A percentile compares a stretch with the other conserved stretches of the same genome.
Conservation (phyloP, 1,140 invertebrate genomes). For the Tetramorium simillimum region DNA sequence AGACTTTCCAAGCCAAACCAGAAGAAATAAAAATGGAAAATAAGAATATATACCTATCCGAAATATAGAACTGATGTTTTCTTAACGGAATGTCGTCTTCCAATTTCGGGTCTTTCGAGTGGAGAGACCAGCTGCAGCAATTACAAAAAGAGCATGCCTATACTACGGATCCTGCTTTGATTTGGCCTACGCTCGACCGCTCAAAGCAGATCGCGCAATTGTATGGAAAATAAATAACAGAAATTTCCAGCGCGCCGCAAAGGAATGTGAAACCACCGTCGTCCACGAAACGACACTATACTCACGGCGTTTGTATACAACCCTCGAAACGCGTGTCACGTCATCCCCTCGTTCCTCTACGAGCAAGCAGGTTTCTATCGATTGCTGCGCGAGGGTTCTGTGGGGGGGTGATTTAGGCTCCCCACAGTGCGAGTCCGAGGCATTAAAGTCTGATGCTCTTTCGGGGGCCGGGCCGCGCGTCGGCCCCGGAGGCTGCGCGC, state of each 20-base stretch:
- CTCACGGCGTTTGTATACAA: slow-evolving; percentile 7
- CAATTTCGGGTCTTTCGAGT: neutral
- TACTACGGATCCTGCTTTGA: neutral
- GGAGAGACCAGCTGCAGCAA: neutral
- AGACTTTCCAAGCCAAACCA: neutral
- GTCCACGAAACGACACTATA: slow-evolving; percentile 11
- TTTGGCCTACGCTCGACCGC: neutral
- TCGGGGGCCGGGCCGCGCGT: neutral
- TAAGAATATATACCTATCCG: neutral
- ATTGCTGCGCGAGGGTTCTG: slow-evolving; percentile 42
- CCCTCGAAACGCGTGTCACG: slow-evolving; percentile 54
- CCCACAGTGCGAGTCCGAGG: slow-evolving; percentile 26
- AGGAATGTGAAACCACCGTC: neutral
- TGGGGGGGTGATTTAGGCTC: slow-evolving; percentile 57
- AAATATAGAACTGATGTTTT: neutral
- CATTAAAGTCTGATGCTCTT: slow-evolving; percentile 59
- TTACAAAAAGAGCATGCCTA: neutral
- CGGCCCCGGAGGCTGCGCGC: slow-evolving; percentile 49
- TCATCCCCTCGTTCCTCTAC: slow-evolving; percentile 26
- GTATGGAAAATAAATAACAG: slow-evolving; percentile 29
- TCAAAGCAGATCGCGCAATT: neutral
- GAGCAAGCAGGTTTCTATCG: slow-evolving; percentile 69
- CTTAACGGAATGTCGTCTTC: neutral
- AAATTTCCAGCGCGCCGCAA: neutral
- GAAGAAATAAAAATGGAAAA: neutral